Evolutionary conservation across 2,888 invertebrate species (phyloP).

Genomic region (Pseudoips prasinana): DNA sequence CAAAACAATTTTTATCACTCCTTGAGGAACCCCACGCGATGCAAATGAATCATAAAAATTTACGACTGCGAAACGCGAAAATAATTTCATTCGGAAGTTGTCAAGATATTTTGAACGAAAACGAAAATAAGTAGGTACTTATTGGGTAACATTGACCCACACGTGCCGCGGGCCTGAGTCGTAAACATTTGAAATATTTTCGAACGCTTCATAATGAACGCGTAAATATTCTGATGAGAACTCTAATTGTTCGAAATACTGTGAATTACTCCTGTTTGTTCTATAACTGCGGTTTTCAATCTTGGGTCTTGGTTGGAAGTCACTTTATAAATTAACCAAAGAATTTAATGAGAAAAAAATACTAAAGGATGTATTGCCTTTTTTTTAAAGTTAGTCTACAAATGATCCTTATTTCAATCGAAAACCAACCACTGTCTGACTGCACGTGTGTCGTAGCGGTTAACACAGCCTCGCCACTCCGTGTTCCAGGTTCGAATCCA

Average conservation of each 20-base stretch:
- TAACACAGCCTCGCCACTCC: no score
- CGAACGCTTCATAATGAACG: constrained; percentile 40
- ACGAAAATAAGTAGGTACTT: constrained; percentile 27
- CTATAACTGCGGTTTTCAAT: constrained; percentile 35
- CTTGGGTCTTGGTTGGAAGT: no score
- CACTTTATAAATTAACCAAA: no score
- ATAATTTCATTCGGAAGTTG: constrained; percentile 28
- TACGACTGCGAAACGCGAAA: constrained; percentile 26
- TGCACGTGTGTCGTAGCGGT: no score
- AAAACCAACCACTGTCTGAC: no score
- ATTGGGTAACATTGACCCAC: constrained; percentile 54
- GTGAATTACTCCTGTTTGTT: constrained; percentile 48
- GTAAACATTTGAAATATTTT: constrained; percentile 39
- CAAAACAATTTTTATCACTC: no score
- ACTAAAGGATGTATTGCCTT: no score
- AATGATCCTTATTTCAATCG: no score
- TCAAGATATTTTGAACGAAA: constrained; percentile 32
- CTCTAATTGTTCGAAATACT: constrained; percentile 65
- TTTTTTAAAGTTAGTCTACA: no score
- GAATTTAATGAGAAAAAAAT: no score
- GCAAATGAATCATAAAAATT: constrained; percentile 7
- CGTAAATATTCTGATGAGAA: constrained; percentile 51
- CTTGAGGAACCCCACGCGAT: no score
- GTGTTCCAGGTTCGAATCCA: no score
- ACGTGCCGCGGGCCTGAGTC: constrained; percentile 19